Evolutionary conservation across 1,140 invertebrate species (phyloP).

Genomic region (Orius insidiosus): DNA sequence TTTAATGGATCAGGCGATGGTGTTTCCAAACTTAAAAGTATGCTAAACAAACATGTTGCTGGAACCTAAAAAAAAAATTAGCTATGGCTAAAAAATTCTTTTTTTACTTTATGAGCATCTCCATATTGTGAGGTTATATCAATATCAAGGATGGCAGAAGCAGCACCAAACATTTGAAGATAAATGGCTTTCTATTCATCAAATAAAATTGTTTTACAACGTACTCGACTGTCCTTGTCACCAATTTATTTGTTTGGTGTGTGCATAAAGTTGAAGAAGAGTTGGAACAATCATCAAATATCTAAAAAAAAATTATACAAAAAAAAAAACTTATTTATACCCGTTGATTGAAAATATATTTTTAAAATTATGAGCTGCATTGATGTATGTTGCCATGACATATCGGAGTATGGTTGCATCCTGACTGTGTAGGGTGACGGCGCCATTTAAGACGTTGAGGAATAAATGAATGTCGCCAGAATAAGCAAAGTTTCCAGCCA

Average conservation of each 20-base stretch:
- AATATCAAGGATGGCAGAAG: conserved; percentile 88
- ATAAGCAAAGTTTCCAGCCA: conserved; percentile 96
- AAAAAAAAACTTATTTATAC: too few species aligned
- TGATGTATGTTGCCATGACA: conserved; percentile 92
- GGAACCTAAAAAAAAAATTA: conserved; percentile 44
- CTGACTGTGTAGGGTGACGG: conserved; percentile 90
- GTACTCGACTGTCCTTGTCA: conserved; percentile 91
- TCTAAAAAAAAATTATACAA: conserved; percentile 33
- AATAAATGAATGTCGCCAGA: conserved; percentile 95
- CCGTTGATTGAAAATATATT: conserved; percentile 97
- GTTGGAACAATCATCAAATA: conserved; percentile 97
- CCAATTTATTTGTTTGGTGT: conserved; percentile 89
- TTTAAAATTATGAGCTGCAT: conserved; percentile 95
- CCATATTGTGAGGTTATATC: conserved; percentile 72
- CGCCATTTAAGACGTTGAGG: conserved; percentile 92
- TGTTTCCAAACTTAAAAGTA: conserved; percentile 81
- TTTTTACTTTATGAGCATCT: conserved; percentile 67
- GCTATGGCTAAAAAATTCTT: background rate
- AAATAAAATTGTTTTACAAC: conserved; percentile 97
- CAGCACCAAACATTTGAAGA: conserved; percentile 98
- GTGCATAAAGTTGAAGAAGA: conserved; percentile 86
- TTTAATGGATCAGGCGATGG: conserved; percentile 86
- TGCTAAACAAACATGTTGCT: conserved; percentile 73
- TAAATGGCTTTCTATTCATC: conserved; percentile 95
- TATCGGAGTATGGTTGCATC: conserved; percentile 88